Evolutionary conservation across 2,113 vertebrate species (phyloP), one percentile per base, ranked within the genome.

Genomic region (Cairina moschata): DNA sequence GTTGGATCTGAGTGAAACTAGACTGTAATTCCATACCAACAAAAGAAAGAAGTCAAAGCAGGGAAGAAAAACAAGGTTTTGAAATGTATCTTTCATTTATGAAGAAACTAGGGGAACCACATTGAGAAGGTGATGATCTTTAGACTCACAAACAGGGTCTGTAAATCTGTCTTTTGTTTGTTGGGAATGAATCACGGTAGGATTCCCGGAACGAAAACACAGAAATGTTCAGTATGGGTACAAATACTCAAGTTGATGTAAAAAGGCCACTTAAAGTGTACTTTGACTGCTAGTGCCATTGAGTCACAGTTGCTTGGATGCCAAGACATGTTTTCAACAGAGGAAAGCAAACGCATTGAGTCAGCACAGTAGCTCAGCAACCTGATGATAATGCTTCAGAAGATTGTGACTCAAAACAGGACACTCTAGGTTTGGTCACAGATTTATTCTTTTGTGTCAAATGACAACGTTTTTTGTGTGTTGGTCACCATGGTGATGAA

Each of bases 111-210:
- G 46, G 93, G 71, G 69, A 91, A 92, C 1, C 11, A 8, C 13
- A 58, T 95, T 73, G 46, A 94, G 77, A 95, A 88, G 54, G 91
- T 85, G 66, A 74, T 90, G 17, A 86, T 95, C 88, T 92, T 76
- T 83, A 95, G 79, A 54, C 92, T 95, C 50, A 81, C 66, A 96
- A 97, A 93, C 44, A 82, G 21, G 23, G 16, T 38, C 17, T 55
- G 62, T 95, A 97, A 90, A 97, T 96, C 91, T 90, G 36, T 46
- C 65, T 92, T 96, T 96, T 96, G 91, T 97, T 97, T 95, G 85
- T 68, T 26, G 83, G 91, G 88, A 97, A 97, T 88, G 81, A 95
- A 94, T 90, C 79, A 91, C 71, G 73, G 54, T 59, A 87, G 42
- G 3, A 82, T 73, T 97, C 91, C 80, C 97, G 83, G 85, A 97